These are phyloP conservation scores for Drosophila quinaria DNA, from an alignment of 2,888 invertebrate genomes.

Conservation along the genomic window DNA sequence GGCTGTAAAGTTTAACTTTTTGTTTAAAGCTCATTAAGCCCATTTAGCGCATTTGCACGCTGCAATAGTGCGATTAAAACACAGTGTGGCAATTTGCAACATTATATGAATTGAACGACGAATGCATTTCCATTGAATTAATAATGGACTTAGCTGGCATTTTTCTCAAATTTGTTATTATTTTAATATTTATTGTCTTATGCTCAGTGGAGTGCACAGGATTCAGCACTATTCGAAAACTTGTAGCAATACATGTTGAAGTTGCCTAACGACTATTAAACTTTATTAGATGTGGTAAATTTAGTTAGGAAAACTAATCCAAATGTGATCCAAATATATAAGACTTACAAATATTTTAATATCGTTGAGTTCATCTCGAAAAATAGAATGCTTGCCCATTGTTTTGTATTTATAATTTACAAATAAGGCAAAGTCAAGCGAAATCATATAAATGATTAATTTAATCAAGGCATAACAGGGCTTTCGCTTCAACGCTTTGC, in stretches of 20 bases:
- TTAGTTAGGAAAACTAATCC: not conserved
- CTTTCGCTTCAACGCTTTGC: constrained; percentile 56
- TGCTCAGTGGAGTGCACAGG: not conserved
- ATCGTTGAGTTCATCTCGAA: not conserved
- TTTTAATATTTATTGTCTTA: not conserved
- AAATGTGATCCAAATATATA: not conserved
- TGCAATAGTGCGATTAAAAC: constrained; percentile 58
- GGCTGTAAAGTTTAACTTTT: constrained; percentile 21
- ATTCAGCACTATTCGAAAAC: not conserved
- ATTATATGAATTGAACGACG: constrained; percentile 65
- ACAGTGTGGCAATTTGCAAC: constrained; percentile 25
- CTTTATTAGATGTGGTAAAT: not conserved
- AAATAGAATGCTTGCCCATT: not conserved
- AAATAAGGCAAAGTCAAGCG: constrained; percentile 57
- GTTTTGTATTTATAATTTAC: constrained; percentile 2
- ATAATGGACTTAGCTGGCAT: constrained; percentile 61
- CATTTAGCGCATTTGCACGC: constrained; percentile 62
- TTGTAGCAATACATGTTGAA: not conserved
- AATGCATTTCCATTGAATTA: constrained; percentile 69
- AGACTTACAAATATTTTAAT: not conserved
- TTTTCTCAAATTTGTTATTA: constrained; percentile 20
- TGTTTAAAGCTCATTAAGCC: constrained; percentile 67
- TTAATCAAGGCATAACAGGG: constrained; percentile 58
- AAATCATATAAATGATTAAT: constrained; percentile 65
- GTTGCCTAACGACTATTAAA: not conserved